Base-by-base conservation (phyloP, 2,797 vertebrate species). In the Tenualosa thibaudeaui region DNA sequence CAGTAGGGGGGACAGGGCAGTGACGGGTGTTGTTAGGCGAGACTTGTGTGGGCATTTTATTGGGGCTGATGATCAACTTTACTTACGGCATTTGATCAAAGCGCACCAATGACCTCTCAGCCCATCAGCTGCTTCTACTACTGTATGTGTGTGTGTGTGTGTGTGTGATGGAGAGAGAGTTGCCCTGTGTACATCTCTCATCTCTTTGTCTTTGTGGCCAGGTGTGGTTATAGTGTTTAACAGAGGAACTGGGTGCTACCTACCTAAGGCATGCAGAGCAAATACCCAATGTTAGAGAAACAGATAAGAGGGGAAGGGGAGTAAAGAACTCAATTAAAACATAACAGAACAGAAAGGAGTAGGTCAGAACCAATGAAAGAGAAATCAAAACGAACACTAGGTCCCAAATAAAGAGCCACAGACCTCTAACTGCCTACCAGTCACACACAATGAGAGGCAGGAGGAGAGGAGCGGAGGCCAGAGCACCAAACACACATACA, bases 251-350 rank as follows among this genome's bases (percentile, higher is more conserved):
- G 85, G 95, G 95, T 94, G 95, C 96, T 97, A 97, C 94, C 92
- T 96, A 93, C 94, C 97, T 96, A 97, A 97, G 94, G 94, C 98
- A 99, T 99, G 98, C 98, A 98, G 96, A 95, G 97, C 94, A 94
- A 95, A 94, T 94, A 95, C 92, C 92, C 71, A 78, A 46, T 91
- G 92, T 94, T 93, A 95, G 94, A 92, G 71, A 46, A 71, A 17
- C 26, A 71, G 65, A 71, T 65, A 13, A 15, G 40, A 6, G 6
- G 31, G 31, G 40, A 3, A 40, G 31, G 5, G 22, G 37, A 43
- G 71, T 78, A 78, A 22, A 78, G 40, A 46, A 78, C 71, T 56
- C 17, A 46, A 46, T 22, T 78, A 9, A 19, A 75, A 75, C 15
- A 0, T 19, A 40, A 75, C 17, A 75, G 26, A 40, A 75, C 17